Percentiles rank a stretch among this genome's conserved stretches.
These are phyloP conservation scores for Nudaria mundana DNA, from an alignment of 2,888 invertebrate species.

Conservation along the genomic window DNA sequence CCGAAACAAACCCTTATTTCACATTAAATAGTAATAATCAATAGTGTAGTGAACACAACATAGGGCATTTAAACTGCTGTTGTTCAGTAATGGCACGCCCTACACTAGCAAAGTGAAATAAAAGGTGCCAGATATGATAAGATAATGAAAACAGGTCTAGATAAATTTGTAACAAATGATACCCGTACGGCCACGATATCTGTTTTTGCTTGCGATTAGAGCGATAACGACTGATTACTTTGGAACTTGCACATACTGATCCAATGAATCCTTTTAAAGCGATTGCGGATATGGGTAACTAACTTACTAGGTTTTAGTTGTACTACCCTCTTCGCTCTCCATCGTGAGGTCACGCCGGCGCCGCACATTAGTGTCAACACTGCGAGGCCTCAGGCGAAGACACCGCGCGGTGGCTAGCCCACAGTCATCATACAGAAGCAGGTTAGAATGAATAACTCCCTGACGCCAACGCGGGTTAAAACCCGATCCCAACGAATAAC, in stretches of 20 bases:
- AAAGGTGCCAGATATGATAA: constrained; percentile 70
- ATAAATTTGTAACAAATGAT: constrained; percentile 72
- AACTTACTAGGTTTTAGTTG: background rate
- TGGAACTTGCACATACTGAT: constrained; percentile 35
- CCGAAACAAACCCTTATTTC: constrained; percentile 9
- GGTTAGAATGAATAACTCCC: too few relatives aligned
- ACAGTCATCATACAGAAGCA: too few relatives aligned
- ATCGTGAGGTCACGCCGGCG: too few relatives aligned
- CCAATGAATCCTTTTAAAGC: constrained; percentile 11
- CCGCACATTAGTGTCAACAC: too few relatives aligned
- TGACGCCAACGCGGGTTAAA: too few relatives aligned
- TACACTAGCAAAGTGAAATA: constrained; percentile 61
- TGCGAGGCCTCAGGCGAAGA: too few relatives aligned
- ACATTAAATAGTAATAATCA: constrained; percentile 6
- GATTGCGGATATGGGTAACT: constrained; percentile 5
- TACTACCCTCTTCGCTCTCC: background rate
- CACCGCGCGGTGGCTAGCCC: too few relatives aligned
- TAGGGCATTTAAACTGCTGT: constrained; percentile 20
- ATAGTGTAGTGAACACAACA: constrained; percentile 18
- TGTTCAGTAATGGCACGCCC: constrained; percentile 42
- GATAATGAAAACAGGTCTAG: constrained; percentile 79
- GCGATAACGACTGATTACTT: constrained; percentile 59
- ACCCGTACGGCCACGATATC: constrained; percentile 51
- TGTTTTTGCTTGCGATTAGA: constrained; percentile 67
- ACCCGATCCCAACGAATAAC: too few relatives aligned